phyloP scores from a whole-genome alignment of 2,888 invertebrate genomes.

The Hyposoter didymator region DNA sequence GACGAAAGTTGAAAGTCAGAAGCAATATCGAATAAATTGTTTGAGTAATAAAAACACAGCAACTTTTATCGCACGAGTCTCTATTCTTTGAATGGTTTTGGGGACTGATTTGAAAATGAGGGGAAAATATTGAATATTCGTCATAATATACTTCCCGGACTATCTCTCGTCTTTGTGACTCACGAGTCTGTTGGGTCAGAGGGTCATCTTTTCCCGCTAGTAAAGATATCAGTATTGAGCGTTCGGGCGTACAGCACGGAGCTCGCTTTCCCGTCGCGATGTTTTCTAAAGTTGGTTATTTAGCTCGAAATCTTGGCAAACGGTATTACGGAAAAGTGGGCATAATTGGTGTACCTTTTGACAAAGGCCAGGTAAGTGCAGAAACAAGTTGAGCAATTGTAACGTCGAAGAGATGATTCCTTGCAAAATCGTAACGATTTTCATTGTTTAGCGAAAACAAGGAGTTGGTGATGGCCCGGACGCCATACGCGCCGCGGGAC shows the following conservation, averaged over 20 bases:
- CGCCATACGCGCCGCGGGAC: constrained; percentile 87
- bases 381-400: background rate
- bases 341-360: constrained; percentile 92
- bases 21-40: constrained; percentile 24
- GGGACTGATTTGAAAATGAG: constrained; percentile 6
- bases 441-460: constrained; percentile 85
- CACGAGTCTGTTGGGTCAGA: constrained; percentile 31
- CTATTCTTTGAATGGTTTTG: background rate
- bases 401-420: background rate
- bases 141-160: background rate
- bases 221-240: constrained; percentile 26
- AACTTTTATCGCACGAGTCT: background rate
- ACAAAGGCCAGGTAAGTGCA: constrained; percentile 88
- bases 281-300: constrained; percentile 71
- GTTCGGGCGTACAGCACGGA: constrained; percentile 15
- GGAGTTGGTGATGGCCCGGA: constrained; percentile 91
- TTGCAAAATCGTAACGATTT: background rate
- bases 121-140: constrained; percentile 3
- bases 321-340: constrained; percentile 86
- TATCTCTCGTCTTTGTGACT: constrained; percentile 41
- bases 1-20: background rate
- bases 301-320: constrained; percentile 68
- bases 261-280: constrained; percentile 60
- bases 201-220: constrained; percentile 54
- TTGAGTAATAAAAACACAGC: constrained; percentile 34